Conservation (phyloP, 2,888 invertebrate species). For the Zelleria hepariella region DNA sequence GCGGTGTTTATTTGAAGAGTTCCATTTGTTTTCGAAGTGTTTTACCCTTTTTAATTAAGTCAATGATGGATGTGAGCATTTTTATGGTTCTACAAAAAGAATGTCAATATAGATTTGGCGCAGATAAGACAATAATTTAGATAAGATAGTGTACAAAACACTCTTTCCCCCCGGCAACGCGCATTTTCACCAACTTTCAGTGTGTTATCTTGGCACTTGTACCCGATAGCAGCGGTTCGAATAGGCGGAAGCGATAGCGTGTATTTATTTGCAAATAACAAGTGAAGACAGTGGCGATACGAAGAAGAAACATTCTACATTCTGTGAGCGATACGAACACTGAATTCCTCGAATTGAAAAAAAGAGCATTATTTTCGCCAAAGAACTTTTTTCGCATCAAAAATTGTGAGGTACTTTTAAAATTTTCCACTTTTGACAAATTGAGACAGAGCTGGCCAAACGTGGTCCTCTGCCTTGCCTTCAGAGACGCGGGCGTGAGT, state of each 20-base stretch:
- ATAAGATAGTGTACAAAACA: background rate
- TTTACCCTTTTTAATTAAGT: background rate
- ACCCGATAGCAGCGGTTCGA: constrained; percentile 1
- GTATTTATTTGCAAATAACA: background rate
- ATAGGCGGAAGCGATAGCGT: constrained; percentile 7
- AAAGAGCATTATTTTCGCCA: too few species aligned
- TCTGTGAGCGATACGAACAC: too few species aligned
- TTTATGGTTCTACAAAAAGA: background rate
- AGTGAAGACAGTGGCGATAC: background rate
- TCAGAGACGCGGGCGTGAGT: too few species aligned
- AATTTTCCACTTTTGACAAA: too few species aligned
- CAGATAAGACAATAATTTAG: background rate
- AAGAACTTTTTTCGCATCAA: too few species aligned
- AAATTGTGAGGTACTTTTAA: too few species aligned
- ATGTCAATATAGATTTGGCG: background rate
- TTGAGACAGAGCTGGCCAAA: too few species aligned
- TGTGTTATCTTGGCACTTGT: constrained; percentile 4
- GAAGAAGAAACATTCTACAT: too few species aligned
- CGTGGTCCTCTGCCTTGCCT: too few species aligned
- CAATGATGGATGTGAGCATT: background rate
- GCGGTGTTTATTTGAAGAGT: background rate
- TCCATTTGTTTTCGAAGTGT: background rate
- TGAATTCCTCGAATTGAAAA: too few species aligned
- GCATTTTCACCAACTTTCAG: background rate
- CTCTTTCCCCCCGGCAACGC: background rate